Evolutionary conservation across 2,888 invertebrate genomes (phyloP), one percentile per base, ranked within the genome.

Genomic region (Eupeodes luniger): DNA sequence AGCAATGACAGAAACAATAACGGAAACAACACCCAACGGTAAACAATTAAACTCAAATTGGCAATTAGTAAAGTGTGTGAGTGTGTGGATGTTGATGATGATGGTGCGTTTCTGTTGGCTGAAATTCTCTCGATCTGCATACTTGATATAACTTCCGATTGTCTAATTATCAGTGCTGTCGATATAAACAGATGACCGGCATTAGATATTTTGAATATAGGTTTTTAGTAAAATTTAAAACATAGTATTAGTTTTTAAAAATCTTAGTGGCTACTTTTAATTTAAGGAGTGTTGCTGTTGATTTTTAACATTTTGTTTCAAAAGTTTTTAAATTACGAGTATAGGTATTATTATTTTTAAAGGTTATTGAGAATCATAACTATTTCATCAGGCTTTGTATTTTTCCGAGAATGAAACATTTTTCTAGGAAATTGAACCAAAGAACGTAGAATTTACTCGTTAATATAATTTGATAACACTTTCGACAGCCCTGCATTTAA

Each of bases 21-120:
- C 47, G 67, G 59, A 67, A 61, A n/a, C 61, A 53, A 55, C 85
- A 72, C 47, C 74, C 51, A 78, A 62, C 69, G 62, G 86, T 70
- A 79, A 82, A 75, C 86, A 86, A 86, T 86, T 86, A 69, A 86
- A 82, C 78, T 79, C 69, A 75, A 27, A 86, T 86, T 75, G 78
- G 74, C 83, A 86, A 86, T 86, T 86, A 86, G 67, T 55, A 62
- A 67, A 51, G 62, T 62, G 82, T 61, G 66, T 44, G 61, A 61
- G 36, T 49, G 55, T 16, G 67, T 51, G 49, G 40, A 34, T 74
- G 36, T n/a, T 51, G 64, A 62, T 64, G 69, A 69, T 78, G 74
- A 67, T 74, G 85, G 7, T 72, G 57, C 59, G 59, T 34, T 59
- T 57, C 49, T 80, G 53, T 19, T 51, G 66, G 47, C n/a, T 66